phyloP scores from a whole-genome alignment of 2,888 invertebrate genomes.

The Glaucopsyche alexis region DNA sequence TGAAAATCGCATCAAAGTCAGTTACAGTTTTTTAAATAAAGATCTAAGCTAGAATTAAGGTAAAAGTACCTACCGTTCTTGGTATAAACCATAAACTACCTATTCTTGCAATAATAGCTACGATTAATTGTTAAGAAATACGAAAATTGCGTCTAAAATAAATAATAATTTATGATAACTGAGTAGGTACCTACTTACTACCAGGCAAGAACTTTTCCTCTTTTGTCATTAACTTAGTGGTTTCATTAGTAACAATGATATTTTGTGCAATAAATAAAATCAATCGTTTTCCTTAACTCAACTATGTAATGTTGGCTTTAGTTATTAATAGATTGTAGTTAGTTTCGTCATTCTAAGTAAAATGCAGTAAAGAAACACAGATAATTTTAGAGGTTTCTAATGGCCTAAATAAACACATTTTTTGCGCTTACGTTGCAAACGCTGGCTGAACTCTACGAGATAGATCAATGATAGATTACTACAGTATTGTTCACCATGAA shows the following conservation, averaged over 20 bases:
- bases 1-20: background rate
- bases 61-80: background rate
- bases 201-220: background rate
- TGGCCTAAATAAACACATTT: too few relatives aligned
- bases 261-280: background rate
- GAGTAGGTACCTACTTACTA: background rate
- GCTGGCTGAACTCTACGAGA: too few relatives aligned
- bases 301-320: too few relatives aligned
- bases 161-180: background rate
- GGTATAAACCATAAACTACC: background rate
- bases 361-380: too few relatives aligned
- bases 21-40: background rate
- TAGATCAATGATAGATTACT: too few relatives aligned
- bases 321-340: too few relatives aligned
- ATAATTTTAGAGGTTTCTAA: too few relatives aligned
- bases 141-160: slow-evolving; percentile 1
- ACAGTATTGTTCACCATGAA: too few relatives aligned
- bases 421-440: too few relatives aligned
- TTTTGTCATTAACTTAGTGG: background rate
- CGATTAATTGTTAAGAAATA: background rate
- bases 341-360: too few relatives aligned
- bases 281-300: background rate
- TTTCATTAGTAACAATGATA: background rate
- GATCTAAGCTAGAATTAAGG: background rate
- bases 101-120: background rate